phyloP scores from a whole-genome alignment of 1,140 invertebrate species.

The Cotesia chilonis region DNA sequence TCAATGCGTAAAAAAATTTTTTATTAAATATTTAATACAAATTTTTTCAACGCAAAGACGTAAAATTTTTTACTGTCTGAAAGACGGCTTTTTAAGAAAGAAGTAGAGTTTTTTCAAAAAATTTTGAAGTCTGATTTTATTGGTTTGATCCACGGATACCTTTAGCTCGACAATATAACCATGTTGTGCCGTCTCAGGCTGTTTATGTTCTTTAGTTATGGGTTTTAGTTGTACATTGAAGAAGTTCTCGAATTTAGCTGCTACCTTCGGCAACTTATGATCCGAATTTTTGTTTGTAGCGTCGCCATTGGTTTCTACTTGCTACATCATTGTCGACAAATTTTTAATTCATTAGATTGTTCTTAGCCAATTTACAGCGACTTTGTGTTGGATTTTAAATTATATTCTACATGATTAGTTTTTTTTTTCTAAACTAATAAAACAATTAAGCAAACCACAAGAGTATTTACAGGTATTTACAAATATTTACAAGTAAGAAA shows the following conservation, averaged over 20 bases:
- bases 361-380: conserved; percentile 5
- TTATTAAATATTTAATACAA: no score
- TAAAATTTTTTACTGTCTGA: no score
- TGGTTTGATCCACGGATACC: conserved; percentile 49
- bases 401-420: not conserved
- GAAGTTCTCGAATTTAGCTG: conserved; percentile 69
- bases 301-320: conserved; percentile 50
- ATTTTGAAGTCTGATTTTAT: conserved; percentile 31
- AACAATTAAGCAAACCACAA: conserved; percentile 1
- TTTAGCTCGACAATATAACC: conserved; percentile 54
- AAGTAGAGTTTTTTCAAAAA: conserved; percentile 16
- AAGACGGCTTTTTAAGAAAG: not conserved
- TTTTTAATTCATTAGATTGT: conserved; percentile 8
- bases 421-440: not conserved
- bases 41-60: no score
- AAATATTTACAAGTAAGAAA: conserved; percentile 2
- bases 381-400: not conserved
- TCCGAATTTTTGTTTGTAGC: conserved; percentile 61
- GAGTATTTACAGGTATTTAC: conserved; percentile 3
- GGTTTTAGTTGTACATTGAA: conserved; percentile 71
- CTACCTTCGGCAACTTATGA: conserved; percentile 67
- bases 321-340: conserved; percentile 49
- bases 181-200: conserved; percentile 63
- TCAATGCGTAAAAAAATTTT: no score
- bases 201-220: conserved; percentile 63